These are phyloP conservation scores for Spinus olivaceus DNA, from an alignment of 2,797 vertebrate species.

Conservation along the genomic window DNA sequence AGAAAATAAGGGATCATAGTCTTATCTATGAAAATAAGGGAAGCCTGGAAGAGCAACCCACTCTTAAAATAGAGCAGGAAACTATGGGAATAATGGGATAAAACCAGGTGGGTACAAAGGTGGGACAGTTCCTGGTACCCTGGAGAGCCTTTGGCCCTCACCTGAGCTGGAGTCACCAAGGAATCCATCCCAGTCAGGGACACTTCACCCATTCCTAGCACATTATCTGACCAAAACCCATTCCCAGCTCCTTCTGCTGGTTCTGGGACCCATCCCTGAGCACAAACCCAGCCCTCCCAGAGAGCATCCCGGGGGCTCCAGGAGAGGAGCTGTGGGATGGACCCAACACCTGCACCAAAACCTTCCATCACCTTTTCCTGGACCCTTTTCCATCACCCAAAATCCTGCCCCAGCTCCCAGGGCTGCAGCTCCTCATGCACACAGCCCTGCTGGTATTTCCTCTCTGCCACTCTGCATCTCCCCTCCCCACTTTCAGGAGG, in stretches of 20 bases:
- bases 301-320: neutral
- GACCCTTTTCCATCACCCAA: neutral
- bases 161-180: neutral
- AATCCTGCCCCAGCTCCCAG: neutral
- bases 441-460: neutral
- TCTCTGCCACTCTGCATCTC: neutral
- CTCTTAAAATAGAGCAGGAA: neutral
- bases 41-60: neutral
- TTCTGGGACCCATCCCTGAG: rapidly evolving
- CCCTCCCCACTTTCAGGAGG: neutral
- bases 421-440: neutral
- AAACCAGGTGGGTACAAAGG: neutral
- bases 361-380: too few species aligned
- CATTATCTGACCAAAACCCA: neutral
- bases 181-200: neutral
- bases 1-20: neutral
- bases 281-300: neutral
- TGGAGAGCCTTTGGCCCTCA: rapidly evolving
- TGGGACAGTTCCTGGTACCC: neutral
- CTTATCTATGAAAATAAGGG: neutral
- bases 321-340: neutral
- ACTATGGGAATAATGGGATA: neutral
- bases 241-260: too few species aligned
- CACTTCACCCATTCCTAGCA: neutral
- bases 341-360: neutral